Conservation (phyloP, 2,113 vertebrate species). For the Phylloscopus trochilus region DNA sequence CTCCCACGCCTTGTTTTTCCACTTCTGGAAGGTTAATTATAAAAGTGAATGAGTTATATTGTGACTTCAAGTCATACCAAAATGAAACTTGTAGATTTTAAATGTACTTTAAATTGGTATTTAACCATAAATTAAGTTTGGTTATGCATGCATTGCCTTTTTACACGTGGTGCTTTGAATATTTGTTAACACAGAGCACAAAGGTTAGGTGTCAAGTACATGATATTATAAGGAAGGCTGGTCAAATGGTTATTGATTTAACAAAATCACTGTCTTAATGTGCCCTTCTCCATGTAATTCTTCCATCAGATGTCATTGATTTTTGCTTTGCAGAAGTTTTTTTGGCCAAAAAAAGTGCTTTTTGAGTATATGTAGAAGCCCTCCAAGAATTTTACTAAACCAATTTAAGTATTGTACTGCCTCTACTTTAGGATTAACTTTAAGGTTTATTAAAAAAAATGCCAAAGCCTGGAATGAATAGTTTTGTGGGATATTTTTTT, state of each 20-base stretch:
- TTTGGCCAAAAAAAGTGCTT: not conserved
- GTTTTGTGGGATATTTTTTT: accelerated
- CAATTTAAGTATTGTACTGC: not conserved
- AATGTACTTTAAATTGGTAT: not conserved
- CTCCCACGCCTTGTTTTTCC: not conserved
- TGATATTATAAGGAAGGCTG: not conserved
- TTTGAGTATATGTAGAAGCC: not conserved
- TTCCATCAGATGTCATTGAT: not conserved
- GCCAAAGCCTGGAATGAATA: not conserved
- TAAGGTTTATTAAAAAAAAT: not conserved
- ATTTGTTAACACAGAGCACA: not conserved
- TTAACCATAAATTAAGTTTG: not conserved
- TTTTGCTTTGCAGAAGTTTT: not conserved
- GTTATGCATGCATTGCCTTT: not conserved
- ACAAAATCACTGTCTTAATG: not conserved
- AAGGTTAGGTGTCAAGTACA: not conserved
- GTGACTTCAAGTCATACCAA: not conserved
- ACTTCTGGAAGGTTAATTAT: not conserved
- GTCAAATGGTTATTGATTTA: not conserved
- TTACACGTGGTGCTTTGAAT: not conserved
- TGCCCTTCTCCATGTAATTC: not conserved
- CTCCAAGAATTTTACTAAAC: not conserved
- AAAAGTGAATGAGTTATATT: not conserved
- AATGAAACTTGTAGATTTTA: not conserved
- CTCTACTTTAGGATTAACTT: not conserved